A percentile compares a stretch with the other conserved stretches of the same genome.
Conservation (phyloP, 1,140 invertebrate genomes). For the Phymastichus coffea region DNA sequence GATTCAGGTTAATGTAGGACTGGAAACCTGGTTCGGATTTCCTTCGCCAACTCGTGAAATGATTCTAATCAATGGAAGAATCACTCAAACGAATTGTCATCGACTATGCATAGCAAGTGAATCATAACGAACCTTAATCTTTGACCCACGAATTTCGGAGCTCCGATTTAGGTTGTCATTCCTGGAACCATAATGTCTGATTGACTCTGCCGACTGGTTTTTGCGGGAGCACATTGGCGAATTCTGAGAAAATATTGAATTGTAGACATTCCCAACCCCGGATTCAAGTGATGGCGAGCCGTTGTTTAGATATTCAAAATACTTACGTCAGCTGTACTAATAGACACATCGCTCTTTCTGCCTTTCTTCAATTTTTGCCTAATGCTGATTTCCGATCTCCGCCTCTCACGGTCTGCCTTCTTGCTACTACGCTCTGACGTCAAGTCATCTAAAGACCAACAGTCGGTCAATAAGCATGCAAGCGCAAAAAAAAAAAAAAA, state of each 20-base stretch:
- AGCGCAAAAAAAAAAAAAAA: too few relatives aligned
- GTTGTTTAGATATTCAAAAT: not conserved
- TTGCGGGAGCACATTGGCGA: conserved; percentile 46
- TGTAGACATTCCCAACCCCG: too few relatives aligned
- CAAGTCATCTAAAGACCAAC: too few relatives aligned
- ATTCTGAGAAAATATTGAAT: conserved; percentile 35
- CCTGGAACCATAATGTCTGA: conserved; percentile 40
- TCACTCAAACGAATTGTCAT: not conserved
- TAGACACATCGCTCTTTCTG: conserved; percentile 52
- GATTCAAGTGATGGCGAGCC: too few relatives aligned
- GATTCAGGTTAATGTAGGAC: conserved; percentile 48
- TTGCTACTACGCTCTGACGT: conserved; percentile 52
- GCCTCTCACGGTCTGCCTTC: conserved; percentile 68
- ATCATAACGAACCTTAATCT: conserved; percentile 45
- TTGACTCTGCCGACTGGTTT: conserved; percentile 39
- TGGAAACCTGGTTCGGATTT: conserved; percentile 71
- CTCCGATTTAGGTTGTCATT: conserved; percentile 47
- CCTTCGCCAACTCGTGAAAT: conserved; percentile 63
- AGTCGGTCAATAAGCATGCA: too few relatives aligned
- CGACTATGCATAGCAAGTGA: too few relatives aligned
- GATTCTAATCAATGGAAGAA: conserved; percentile 41
- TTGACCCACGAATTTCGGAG: conserved; percentile 46
- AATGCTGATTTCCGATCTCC: conserved; percentile 67
- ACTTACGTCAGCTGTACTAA: conserved; percentile 48
- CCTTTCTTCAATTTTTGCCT: conserved; percentile 59